phyloP scores from a whole-genome alignment of 2,113 vertebrate species.

The Bos javanicus region DNA sequence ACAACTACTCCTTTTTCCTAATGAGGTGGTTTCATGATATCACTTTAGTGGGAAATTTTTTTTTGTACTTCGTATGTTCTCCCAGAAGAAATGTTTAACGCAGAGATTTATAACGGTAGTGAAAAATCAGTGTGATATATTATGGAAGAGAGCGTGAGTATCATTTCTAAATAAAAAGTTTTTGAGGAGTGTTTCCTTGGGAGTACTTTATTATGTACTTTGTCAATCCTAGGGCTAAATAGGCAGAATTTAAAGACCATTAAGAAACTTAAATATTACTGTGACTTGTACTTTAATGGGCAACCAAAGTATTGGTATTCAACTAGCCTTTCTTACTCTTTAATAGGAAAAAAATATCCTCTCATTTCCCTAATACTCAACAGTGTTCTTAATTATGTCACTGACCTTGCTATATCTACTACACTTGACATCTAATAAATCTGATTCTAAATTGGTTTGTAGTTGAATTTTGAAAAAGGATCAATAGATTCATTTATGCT shows the following conservation, averaged over 20 bases:
- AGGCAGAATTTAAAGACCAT: constrained; percentile 65
- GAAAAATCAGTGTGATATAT: not conserved
- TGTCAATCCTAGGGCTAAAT: constrained; percentile 59
- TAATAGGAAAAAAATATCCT: constrained; percentile 52
- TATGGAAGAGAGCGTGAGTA: not conserved
- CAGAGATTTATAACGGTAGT: not conserved
- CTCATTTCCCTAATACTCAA: constrained; percentile 74
- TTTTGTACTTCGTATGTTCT: not conserved
- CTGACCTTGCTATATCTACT: constrained; percentile 74
- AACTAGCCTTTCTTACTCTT: constrained; percentile 46
- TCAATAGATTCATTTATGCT: constrained; percentile 91
- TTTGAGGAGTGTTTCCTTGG: constrained; percentile 37
- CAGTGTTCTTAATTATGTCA: constrained; percentile 80
- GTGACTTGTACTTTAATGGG: constrained; percentile 60
- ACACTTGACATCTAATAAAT: constrained; percentile 87
- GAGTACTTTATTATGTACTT: constrained; percentile 23
- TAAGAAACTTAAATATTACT: constrained; percentile 70
- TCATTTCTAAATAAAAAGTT: not conserved
- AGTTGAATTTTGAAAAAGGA: constrained; percentile 84
- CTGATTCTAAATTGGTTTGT: constrained; percentile 85
- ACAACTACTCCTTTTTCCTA: not conserved
- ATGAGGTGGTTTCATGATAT: not conserved
- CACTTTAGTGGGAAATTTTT: not conserved
- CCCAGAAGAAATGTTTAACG: not conserved
- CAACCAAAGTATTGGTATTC: constrained; percentile 72